These are phyloP conservation scores for Syrmaticus mikado DNA, from an alignment of 2,113 vertebrate genomes.

Conservation along the genomic window DNA sequence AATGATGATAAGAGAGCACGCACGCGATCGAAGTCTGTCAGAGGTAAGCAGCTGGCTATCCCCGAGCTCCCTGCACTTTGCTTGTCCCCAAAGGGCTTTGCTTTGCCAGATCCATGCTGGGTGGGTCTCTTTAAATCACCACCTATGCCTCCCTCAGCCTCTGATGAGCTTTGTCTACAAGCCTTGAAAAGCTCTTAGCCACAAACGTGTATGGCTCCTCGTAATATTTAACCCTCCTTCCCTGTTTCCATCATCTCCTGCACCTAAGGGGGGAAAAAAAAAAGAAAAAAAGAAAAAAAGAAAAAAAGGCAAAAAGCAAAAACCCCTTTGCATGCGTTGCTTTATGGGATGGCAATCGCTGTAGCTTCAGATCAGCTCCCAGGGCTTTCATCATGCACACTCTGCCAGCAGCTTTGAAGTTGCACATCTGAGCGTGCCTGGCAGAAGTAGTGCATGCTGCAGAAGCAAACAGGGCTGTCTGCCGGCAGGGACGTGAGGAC, in stretches of 20 bases:
- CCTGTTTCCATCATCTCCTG: not conserved
- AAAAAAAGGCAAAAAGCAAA: not conserved
- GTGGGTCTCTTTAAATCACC: not conserved
- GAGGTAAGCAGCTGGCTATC: conserved; percentile 82
- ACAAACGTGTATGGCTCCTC: not conserved
- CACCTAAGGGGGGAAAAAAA: not conserved
- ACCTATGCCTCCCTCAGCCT: not conserved
- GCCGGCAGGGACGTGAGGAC: not conserved
- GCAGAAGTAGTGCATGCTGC: not conserved
- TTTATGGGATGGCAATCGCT: not conserved
- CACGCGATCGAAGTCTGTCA: conserved; percentile 91
- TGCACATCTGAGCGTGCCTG: conserved; percentile 18
- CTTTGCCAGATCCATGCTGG: not conserved
- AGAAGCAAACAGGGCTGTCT: not conserved
- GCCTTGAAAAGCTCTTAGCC: not conserved
- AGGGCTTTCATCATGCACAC: conserved; percentile 43
- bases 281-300: too few relatives aligned
- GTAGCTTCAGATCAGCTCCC: conserved; percentile 45
- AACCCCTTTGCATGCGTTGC: not conserved
- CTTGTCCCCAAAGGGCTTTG: not conserved
- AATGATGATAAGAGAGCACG: conserved; percentile 91
- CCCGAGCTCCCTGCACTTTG: not conserved
- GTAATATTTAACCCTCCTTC: not conserved
- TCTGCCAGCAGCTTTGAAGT: conserved; percentile 51
- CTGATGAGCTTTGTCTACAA: not conserved